A percentile compares a stretch with the other conserved stretches of the same genome.
Evolutionary conservation across 2,888 invertebrate genomes (phyloP).

Genomic region (Eurytoma californica): DNA sequence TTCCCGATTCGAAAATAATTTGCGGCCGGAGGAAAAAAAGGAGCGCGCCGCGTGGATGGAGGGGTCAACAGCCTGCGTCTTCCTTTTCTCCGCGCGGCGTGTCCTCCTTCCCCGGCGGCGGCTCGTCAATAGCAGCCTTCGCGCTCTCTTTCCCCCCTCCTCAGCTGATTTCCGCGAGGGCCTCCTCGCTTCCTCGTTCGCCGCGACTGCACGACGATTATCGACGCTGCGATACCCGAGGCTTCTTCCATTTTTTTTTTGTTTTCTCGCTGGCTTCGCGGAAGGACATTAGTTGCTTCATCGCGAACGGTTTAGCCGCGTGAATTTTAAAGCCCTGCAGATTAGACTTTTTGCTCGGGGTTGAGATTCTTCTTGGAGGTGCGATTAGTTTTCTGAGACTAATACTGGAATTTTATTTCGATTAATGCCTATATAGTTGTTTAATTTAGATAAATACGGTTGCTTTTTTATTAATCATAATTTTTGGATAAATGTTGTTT

Average conservation of each 20-base stretch:
- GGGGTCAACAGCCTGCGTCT: slow-evolving; percentile 61
- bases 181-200: slow-evolving; percentile 22
- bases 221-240: not conserved
- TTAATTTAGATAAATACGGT: no score
- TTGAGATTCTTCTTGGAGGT: no score
- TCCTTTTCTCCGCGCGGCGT: slow-evolving; percentile 13
- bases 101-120: not conserved
- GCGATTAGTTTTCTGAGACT: no score
- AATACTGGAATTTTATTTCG: no score
- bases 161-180: slow-evolving; percentile 24
- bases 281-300: not conserved
- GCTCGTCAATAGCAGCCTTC: slow-evolving; percentile 8
- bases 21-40: slow-evolving; percentile 15
- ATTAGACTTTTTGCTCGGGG: no score
- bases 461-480: no score
- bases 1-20: slow-evolving; percentile 10
- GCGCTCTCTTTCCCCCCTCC: slow-evolving; percentile 10
- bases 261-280: not conserved
- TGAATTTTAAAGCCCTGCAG: no score
- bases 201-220: slow-evolving; percentile 14
- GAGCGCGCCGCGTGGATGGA: slow-evolving; percentile 51
- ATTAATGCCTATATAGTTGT: no score
- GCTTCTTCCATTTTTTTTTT: not conserved
- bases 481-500: no score
- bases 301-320: not conserved